Evolutionary conservation across 2,113 vertebrate species (phyloP), one percentile per base, ranked within the genome.

Genomic region (Muscicapa adusta): DNA sequence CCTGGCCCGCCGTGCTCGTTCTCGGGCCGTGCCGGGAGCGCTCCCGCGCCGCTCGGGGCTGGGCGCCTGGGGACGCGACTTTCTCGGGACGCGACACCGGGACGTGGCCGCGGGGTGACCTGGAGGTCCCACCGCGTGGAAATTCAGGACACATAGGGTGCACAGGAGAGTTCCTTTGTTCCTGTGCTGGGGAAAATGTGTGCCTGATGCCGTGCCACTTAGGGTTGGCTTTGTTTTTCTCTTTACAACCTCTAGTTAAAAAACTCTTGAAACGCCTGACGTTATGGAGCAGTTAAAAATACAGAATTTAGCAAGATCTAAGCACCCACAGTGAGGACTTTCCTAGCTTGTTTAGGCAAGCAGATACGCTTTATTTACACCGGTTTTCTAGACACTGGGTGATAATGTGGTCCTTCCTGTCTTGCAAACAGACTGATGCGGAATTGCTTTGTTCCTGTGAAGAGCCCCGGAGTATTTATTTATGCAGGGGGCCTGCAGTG

Each of bases 1-100:
- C 18, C 38, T 7, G 47, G 1, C 0, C 7, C 33, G 40, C 34
- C 16, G 18, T 8, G 19, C 1, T 2, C 10, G 40, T 25, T 38
- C 40, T 11, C 16, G 57, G 74, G 40, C 19, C 40, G 29, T 1
- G 72, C 26, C 45, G 17, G 72, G 22, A 33, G 62, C 22, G 33
- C 53, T 18, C 16, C 34, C 40, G 9, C 5, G 8, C 5, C 31
- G 20, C 24, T 31, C 18, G 26, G 14, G 12, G n/a, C 12, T 45
- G 18, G 1, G 0, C 9, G 61, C 93, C 58, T 50, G 3, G 57
- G 56, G 68, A 14, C 45, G 47, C 42, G 58, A 14, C 83, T n/a
- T 18, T 43, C 42, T 47, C 43, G 10, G 62, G 31, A 9, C 54
- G 0, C 73, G 47, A 80, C n/a, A 28, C 54, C 66, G 54, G 29